Conservation (phyloP, 2,797 vertebrate species). For the Parauchenoglanis punctatus region DNA sequence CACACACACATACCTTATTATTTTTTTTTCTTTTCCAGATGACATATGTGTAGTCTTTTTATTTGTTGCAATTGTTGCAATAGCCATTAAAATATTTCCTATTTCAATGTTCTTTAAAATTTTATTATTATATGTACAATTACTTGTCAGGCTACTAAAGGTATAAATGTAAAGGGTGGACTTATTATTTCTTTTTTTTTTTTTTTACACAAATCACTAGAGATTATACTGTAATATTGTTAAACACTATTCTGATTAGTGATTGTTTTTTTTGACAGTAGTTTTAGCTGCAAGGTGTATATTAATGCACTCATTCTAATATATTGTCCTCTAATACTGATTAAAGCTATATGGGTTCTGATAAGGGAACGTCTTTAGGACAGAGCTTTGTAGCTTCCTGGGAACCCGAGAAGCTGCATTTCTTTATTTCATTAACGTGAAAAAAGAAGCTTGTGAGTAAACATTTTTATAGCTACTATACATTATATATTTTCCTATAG, state of each 20-base stretch:
- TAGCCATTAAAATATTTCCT: background rate
- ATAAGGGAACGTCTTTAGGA: background rate
- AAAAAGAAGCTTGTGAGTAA: no score
- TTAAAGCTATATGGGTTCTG: background rate
- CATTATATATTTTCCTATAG: background rate
- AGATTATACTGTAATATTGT: background rate
- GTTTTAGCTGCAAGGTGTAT: background rate
- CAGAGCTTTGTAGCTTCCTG: background rate
- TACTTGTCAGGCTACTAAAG: background rate
- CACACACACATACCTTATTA: background rate
- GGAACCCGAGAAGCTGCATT: background rate
- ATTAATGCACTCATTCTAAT: background rate
- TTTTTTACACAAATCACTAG: no score
- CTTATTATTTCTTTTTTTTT: no score
- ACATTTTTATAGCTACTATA: background rate
- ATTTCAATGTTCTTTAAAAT: background rate
- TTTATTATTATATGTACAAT: background rate
- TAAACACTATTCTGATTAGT: background rate
- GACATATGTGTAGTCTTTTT: background rate
- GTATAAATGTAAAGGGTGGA: no score
- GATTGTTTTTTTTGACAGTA: background rate
- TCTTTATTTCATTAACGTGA: background rate
- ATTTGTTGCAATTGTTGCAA: background rate
- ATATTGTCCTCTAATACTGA: background rate
- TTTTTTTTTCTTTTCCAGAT: background rate